These are phyloP conservation scores for Heteromurus nitidus DNA, from an alignment of 2,888 invertebrate genomes.

Conservation along the genomic window DNA sequence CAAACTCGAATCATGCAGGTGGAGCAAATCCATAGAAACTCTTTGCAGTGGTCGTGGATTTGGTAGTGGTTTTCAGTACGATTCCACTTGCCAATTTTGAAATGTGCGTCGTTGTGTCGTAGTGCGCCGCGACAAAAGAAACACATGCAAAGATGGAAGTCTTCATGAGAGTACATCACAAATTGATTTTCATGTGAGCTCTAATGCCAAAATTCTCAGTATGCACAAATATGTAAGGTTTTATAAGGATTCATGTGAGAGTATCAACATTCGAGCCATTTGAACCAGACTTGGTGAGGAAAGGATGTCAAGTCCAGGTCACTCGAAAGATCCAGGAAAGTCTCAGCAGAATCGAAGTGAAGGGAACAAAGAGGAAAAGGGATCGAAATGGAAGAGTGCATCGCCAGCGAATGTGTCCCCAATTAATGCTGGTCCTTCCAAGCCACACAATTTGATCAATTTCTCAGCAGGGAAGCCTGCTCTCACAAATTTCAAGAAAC, in stretches of 20 bases:
- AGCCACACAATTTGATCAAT: constrained; percentile 18
- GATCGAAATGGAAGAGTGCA: constrained; percentile 52
- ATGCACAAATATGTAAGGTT: constrained; percentile 33
- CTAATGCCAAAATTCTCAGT: constrained; percentile 40
- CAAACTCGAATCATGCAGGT: background rate
- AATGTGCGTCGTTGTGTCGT: too few relatives aligned
- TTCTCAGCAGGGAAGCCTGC: constrained; percentile 33
- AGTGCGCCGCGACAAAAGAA: too few relatives aligned
- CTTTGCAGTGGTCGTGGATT: constrained; percentile 3
- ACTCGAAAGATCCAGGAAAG: constrained; percentile 58
- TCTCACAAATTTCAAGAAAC: constrained; percentile 42
- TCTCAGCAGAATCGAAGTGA: constrained; percentile 37
- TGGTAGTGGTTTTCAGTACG: too few relatives aligned
- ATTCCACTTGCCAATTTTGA: too few relatives aligned
- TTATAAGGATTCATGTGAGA: background rate
- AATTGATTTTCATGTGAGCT: background rate
- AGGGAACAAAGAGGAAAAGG: constrained; percentile 36
- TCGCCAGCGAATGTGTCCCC: constrained; percentile 35
- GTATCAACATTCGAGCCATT: constrained; percentile 33
- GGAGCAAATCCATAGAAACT: constrained; percentile 55
- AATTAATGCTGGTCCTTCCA: constrained; percentile 49
- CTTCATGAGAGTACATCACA: background rate
- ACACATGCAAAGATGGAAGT: background rate
- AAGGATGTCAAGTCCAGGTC: constrained; percentile 58
- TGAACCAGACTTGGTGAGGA: constrained; percentile 12